Evolutionary conservation across 2,113 vertebrate genomes (phyloP).

Genomic region (Ailuropoda melanoleuca): DNA sequence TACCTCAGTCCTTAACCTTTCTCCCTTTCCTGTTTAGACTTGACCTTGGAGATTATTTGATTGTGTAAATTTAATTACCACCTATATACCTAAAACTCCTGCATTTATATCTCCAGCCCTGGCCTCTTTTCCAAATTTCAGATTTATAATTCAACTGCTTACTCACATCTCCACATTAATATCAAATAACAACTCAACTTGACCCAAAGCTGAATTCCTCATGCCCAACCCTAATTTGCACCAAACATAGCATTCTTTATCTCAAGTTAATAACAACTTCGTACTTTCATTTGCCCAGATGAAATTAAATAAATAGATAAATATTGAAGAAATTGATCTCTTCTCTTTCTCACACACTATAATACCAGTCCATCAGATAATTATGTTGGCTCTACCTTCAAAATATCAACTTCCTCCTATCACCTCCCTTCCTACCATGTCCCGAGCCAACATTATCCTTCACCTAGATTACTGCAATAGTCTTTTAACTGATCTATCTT

Average conservation of each 20-base stretch:
- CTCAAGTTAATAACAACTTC: background rate
- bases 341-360: background rate
- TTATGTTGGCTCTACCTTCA: background rate
- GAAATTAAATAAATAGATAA: background rate
- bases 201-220: background rate
- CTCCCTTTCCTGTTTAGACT: background rate
- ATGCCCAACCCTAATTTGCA: background rate
- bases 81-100: background rate
- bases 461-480: background rate
- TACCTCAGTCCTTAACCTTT: background rate
- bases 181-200: background rate
- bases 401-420: background rate
- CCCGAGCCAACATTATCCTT: background rate
- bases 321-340: background rate
- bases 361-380: background rate
- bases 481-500: background rate
- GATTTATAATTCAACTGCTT: background rate
- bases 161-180: background rate
- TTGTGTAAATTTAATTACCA: background rate
- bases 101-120: background rate
- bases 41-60: background rate
- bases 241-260: background rate
- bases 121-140: background rate
- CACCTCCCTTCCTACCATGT: background rate
- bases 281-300: background rate